Evolutionary conservation across 2,113 vertebrate genomes (phyloP).

Genomic region (Scomber japonicus): DNA sequence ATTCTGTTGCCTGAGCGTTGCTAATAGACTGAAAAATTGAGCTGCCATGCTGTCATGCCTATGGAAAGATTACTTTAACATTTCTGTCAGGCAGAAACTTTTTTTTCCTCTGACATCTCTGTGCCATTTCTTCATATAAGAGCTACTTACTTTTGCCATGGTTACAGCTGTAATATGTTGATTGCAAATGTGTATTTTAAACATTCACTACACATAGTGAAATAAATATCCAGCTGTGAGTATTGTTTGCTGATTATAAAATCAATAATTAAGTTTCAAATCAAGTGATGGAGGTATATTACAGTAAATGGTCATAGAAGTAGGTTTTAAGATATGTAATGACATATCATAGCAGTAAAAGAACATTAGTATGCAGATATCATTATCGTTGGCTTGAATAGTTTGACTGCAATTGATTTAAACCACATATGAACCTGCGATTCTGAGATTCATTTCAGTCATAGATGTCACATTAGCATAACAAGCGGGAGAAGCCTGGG

Average conservation of each 20-base stretch:
- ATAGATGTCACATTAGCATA: conserved; percentile 62
- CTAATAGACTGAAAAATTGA: conserved; percentile 74
- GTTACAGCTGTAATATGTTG: background rate
- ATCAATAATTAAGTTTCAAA: conserved; percentile 1
- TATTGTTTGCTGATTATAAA: background rate
- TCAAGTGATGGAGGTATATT: background rate
- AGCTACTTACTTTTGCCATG: background rate
- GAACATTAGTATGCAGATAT: conserved; percentile 26
- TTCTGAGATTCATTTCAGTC: conserved; percentile 24
- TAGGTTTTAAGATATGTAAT: background rate
- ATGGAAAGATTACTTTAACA: conserved; percentile 55
- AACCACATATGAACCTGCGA: conserved; percentile 1
- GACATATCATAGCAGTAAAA: background rate
- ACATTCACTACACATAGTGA: background rate
- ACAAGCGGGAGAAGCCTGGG: conserved; percentile 33
- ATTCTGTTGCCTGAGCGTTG: conserved; percentile 59
- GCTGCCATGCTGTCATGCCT: conserved; percentile 51
- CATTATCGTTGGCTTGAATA: conserved; percentile 8
- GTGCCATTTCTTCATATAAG: conserved; percentile 4
- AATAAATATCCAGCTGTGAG: background rate
- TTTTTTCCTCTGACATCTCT: conserved; percentile 20
- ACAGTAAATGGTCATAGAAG: background rate
- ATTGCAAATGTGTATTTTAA: background rate
- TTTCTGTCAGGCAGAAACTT: conserved; percentile 51
- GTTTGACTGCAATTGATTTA: conserved; percentile 38